phyloP scores from a whole-genome alignment of 2,113 vertebrate species.

The Nesospiza acunhae region DNA sequence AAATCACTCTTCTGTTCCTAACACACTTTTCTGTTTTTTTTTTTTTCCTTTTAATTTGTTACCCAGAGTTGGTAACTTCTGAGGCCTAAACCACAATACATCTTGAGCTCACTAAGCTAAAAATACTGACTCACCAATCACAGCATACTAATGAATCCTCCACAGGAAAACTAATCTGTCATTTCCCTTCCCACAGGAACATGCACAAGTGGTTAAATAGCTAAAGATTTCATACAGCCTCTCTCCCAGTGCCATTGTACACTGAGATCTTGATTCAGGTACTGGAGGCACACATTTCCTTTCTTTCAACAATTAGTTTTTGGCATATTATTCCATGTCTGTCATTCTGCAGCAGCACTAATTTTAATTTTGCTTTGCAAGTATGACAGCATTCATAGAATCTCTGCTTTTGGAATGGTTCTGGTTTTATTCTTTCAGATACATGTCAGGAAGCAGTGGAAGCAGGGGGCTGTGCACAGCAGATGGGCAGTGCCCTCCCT shows the following conservation, averaged over 20 bases:
- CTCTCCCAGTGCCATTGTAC: background rate
- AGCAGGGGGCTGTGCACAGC: background rate
- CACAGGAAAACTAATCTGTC: constrained; percentile 11
- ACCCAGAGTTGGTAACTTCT: background rate
- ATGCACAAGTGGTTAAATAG: background rate
- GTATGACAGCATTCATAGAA: background rate
- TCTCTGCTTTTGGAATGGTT: background rate
- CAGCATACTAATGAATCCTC: constrained; percentile 26
- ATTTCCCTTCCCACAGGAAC: constrained; percentile 19
- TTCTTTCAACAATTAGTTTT: background rate
- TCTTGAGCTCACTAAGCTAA: constrained; percentile 6
- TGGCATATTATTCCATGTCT: background rate
- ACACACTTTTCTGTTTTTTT: background rate
- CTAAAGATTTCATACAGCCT: background rate
- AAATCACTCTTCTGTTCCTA: background rate
- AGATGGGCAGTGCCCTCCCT: background rate
- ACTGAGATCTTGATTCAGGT: background rate
- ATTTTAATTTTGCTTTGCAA: constrained; percentile 11
- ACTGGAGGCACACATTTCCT: background rate
- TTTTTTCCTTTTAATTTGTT: background rate
- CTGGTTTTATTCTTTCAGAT: background rate
- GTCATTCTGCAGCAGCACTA: background rate
- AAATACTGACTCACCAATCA: constrained; percentile 5
- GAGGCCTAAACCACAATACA: background rate
- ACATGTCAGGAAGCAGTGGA: background rate